Conservation (phyloP, 1,140 invertebrate species). For the Rhopalosiphum padi region DNA sequence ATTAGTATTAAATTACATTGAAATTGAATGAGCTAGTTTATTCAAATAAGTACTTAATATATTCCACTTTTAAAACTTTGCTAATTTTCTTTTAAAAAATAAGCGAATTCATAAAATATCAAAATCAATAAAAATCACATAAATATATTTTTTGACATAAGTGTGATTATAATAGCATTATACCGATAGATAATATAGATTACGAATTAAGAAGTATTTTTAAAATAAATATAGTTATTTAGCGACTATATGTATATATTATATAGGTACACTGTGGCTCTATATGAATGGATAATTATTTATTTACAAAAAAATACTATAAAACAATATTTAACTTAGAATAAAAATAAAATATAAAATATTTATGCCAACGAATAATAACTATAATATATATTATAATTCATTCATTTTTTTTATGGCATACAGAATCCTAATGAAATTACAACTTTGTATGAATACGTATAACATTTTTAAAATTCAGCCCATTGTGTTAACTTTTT, state of each 20-base stretch:
- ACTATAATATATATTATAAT: neutral
- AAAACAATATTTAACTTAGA: neutral
- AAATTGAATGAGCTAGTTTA: neutral
- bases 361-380: neutral
- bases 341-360: neutral
- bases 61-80: neutral
- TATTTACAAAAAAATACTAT: neutral
- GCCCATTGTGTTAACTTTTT: neutral
- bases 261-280: neutral
- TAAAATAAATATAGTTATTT: neutral
- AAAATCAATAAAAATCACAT: neutral
- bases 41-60: neutral
- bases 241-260: neutral
- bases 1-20: neutral
- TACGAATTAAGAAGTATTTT: neutral
- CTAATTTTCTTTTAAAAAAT: slow-evolving; percentile 13
- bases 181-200: neutral
- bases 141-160: neutral
- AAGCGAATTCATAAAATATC: neutral
- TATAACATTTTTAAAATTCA: neutral
- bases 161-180: neutral
- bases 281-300: neutral
- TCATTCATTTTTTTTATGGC: neutral
- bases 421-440: neutral
- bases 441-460: no score